Percentiles rank a stretch among this genome's conserved stretches.
Evolutionary conservation across 2,113 vertebrate genomes (phyloP).

Genomic region (Oxygymnocypris stewartii): DNA sequence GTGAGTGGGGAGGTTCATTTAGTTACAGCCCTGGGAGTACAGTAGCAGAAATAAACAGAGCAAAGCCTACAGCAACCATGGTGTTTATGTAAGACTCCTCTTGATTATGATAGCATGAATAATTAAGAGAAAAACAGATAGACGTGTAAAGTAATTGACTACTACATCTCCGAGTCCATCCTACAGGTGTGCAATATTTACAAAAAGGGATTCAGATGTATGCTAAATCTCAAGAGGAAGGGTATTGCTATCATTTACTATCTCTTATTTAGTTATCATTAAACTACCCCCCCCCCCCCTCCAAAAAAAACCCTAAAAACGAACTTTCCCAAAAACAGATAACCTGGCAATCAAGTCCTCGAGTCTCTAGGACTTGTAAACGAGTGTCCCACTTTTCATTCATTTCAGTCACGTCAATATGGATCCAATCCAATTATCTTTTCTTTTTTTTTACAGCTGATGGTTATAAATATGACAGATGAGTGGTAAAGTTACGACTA

Average conservation of each 20-base stretch:
- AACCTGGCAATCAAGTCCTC: not conserved
- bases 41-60: not conserved
- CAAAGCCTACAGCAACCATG: not conserved
- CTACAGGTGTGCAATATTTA: not conserved
- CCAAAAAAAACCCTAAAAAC: too few species aligned
- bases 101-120: slow-evolving; percentile 9
- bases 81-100: not conserved
- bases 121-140: not conserved
- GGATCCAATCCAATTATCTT: not conserved
- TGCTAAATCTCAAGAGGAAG: not conserved
- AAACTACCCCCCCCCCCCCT: too few species aligned
- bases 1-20: slow-evolving; percentile 12
- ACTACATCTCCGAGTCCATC: not conserved
- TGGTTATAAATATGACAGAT: not conserved
- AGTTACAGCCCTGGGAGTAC: slow-evolving; percentile 9
- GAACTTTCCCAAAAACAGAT: too few species aligned
- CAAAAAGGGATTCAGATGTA: not conserved
- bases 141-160: too few species aligned
- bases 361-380: too few species aligned
- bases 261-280: not conserved
- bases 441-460: not conserved
- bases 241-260: not conserved
- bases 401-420: not conserved
- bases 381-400: not conserved
- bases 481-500: not conserved